Evolutionary conservation across 2,888 invertebrate species (phyloP).

Genomic region (Agrotis segetum): DNA sequence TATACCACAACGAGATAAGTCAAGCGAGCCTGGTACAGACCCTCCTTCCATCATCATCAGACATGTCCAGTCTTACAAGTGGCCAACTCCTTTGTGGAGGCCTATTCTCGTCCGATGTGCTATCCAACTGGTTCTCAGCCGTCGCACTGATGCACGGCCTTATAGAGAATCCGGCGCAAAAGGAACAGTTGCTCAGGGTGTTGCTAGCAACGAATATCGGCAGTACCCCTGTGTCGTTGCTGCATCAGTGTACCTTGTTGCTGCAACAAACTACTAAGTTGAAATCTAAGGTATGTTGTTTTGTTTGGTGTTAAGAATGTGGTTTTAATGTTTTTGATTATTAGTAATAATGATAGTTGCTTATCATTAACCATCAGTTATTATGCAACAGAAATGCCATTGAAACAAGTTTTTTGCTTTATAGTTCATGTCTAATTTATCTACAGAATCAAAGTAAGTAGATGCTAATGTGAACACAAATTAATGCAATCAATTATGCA

Average conservation of each 20-base stretch:
- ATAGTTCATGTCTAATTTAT: neutral
- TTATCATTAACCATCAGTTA: neutral
- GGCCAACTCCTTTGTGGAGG: conserved; percentile 98
- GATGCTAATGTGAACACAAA: too few relatives aligned
- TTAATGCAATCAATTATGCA: neutral
- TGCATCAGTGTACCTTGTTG: conserved; percentile 96
- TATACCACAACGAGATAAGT: conserved; percentile 97
- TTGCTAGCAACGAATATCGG: conserved; percentile 96
- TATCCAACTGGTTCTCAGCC: conserved; percentile 99
- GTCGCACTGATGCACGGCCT: conserved; percentile 97
- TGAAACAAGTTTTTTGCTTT: neutral
- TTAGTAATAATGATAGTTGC: too few relatives aligned
- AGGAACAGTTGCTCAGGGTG: conserved; percentile 97
- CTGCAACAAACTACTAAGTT: conserved; percentile 96
- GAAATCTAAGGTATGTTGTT: conserved; percentile 92
- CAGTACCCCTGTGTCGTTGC: conserved; percentile 96
- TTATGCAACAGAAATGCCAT: neutral
- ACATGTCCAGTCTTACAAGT: conserved; percentile 93
- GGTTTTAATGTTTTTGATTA: neutral
- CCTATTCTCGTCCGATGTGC: conserved; percentile 95
- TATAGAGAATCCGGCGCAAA: conserved; percentile 95
- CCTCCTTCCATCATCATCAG: conserved; percentile 96
- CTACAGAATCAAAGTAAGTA: neutral
- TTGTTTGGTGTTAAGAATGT: neutral
- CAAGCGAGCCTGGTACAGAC: conserved; percentile 98